Evolutionary conservation across 2,797 vertebrate genomes (phyloP).

Genomic region (Avahi laniger): DNA sequence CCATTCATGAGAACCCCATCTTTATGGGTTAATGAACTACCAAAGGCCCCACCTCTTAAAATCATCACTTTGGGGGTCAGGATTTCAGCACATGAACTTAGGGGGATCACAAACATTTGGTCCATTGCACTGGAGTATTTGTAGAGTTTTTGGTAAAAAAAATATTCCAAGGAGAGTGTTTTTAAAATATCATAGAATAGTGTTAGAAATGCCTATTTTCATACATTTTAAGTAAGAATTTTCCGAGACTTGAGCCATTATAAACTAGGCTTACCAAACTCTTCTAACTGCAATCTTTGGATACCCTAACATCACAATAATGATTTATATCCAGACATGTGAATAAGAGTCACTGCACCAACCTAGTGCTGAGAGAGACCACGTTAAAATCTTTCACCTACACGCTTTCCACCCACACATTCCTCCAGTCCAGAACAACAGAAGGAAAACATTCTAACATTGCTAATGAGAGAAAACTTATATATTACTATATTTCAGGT

Average conservation of each 20-base stretch:
- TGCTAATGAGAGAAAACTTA: background rate
- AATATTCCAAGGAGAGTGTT: background rate
- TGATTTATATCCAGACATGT: background rate
- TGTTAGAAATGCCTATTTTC: background rate
- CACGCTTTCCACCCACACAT: background rate
- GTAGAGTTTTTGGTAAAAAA: background rate
- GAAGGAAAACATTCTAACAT: background rate
- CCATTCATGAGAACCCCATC: background rate
- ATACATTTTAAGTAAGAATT: background rate
- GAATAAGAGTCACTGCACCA: background rate
- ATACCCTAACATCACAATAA: background rate
- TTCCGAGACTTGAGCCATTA: background rate
- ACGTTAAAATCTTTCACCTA: background rate
- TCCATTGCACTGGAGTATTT: background rate
- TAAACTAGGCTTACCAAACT: background rate
- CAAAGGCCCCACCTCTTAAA: background rate
- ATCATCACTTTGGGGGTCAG: background rate
- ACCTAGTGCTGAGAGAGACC: background rate
- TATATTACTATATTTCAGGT: background rate
- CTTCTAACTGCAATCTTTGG: background rate
- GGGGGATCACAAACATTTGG: background rate
- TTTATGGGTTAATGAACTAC: background rate
- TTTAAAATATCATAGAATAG: background rate
- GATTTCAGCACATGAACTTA: background rate
- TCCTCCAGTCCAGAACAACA: background rate